phyloP scores from a whole-genome alignment of 2,888 invertebrate genomes.

The Bursaphelenchus okinawaensis region DNA sequence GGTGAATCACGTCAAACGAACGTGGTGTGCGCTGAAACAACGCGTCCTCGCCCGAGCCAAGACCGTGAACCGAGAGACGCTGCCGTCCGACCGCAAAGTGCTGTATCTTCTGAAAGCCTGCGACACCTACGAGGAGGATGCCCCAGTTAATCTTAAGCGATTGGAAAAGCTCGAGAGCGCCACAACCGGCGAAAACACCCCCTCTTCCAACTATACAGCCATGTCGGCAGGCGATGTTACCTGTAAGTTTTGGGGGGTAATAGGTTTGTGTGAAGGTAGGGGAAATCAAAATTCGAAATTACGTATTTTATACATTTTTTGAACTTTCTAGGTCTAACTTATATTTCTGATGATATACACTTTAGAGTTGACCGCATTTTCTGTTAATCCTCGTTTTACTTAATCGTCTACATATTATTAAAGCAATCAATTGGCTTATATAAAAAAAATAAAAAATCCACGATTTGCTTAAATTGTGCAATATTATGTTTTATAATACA shows the following conservation, averaged over 20 bases:
- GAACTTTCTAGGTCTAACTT: no score
- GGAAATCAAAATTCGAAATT: no score
- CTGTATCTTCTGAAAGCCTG: not conserved
- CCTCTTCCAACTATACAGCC: not conserved
- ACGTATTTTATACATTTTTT: no score
- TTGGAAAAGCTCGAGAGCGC: not conserved
- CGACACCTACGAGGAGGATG: constrained; percentile 6
- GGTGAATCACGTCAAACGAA: constrained; percentile 9
- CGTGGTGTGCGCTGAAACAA: constrained; percentile 6
- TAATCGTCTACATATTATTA: not conserved
- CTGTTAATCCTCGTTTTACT: no score
- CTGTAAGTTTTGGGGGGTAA: no score
- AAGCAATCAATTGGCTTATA: no score
- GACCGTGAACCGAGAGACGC: not conserved
- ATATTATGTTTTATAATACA: no score
- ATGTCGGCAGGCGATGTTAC: not conserved
- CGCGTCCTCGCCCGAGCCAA: constrained; percentile 10
- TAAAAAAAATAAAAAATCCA: no score
- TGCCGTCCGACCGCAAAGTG: constrained; percentile 4
- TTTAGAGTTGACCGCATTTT: no score
- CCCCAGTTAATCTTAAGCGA: not conserved
- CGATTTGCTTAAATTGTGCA: no score
- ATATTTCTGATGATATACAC: no score
- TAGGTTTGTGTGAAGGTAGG: no score
- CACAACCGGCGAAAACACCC: not conserved